Percentiles rank a stretch among this genome's conserved stretches.
phyloP scores from a whole-genome alignment of 2,888 invertebrate genomes.

The Drosophila acutilabella region DNA sequence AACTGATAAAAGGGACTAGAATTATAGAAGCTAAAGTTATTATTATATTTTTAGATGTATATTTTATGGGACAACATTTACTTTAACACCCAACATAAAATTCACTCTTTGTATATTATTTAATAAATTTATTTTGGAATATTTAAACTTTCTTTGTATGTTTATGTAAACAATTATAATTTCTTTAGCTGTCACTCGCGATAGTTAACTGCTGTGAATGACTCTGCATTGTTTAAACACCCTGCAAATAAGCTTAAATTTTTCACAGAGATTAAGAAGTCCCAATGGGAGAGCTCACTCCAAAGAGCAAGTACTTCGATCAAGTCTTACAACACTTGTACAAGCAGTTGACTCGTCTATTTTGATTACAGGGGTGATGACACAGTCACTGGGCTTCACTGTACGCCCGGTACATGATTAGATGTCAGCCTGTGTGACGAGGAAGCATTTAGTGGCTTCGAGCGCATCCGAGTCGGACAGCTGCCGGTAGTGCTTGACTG shows the following conservation, averaged over 20 bases:
- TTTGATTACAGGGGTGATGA: slow-evolving; percentile 21
- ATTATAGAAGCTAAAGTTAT: too few species aligned
- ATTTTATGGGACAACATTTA: too few species aligned
- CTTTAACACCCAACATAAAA: too few species aligned
- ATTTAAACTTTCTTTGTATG: too few species aligned
- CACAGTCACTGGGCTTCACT: slow-evolving; percentile 15
- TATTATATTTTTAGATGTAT: rapidly evolving
- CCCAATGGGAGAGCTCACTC: neutral
- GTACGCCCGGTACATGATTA: slow-evolving; percentile 30
- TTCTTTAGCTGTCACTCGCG: neutral
- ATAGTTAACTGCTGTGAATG: neutral
- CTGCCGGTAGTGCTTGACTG: slow-evolving; percentile 67
- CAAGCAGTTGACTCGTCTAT: slow-evolving; percentile 10
- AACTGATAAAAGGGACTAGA: neutral
- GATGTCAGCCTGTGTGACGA: slow-evolving; percentile 39
- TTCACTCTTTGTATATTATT: too few species aligned
- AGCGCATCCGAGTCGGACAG: slow-evolving; percentile 64
- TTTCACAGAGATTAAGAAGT: slow-evolving; percentile 17
- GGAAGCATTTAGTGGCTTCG: slow-evolving; percentile 57
- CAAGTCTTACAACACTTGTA: slow-evolving; percentile 13
- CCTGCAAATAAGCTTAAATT: slow-evolving; percentile 1
- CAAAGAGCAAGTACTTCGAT: neutral
- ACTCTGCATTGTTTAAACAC: slow-evolving; percentile 6
- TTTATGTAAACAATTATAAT: too few species aligned
- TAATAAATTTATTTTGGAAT: too few species aligned